A percentile compares a stretch with the other conserved stretches of the same genome.
phyloP scores from a whole-genome alignment of 2,797 vertebrate genomes.

The Tapirus indicus region DNA sequence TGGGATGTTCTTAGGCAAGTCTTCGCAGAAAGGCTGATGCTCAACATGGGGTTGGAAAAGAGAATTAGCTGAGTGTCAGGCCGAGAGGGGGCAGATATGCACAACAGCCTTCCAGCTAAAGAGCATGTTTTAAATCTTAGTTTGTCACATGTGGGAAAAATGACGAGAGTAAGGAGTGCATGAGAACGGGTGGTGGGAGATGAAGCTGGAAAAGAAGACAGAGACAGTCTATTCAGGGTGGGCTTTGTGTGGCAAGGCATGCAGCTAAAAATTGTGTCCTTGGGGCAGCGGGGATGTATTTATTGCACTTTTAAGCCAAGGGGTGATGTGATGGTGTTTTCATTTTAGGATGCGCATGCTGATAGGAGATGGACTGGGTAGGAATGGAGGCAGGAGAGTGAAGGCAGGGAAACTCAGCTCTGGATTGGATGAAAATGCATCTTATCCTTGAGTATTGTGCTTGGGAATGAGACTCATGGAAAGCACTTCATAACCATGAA shows the following conservation, averaged over 20 bases:
- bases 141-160: background rate
- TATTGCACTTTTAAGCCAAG: background rate
- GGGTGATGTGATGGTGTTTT: background rate
- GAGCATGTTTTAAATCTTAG: background rate
- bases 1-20: background rate
- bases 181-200: background rate
- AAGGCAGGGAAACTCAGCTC: background rate
- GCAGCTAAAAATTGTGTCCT: background rate
- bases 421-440: background rate
- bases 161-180: background rate
- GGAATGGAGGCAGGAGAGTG: background rate
- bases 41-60: background rate
- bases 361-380: background rate
- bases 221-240: accelerated
- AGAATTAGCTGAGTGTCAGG: background rate
- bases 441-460: background rate
- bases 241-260: background rate
- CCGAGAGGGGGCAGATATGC: background rate
- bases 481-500: background rate
- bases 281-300: background rate
- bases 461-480: background rate
- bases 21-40: background rate
- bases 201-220: background rate
- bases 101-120: background rate
- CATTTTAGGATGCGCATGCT: too few species aligned